These are phyloP conservation scores for Alfaro cultratus DNA, from an alignment of 2,797 vertebrate genomes.

Conservation along the genomic window DNA sequence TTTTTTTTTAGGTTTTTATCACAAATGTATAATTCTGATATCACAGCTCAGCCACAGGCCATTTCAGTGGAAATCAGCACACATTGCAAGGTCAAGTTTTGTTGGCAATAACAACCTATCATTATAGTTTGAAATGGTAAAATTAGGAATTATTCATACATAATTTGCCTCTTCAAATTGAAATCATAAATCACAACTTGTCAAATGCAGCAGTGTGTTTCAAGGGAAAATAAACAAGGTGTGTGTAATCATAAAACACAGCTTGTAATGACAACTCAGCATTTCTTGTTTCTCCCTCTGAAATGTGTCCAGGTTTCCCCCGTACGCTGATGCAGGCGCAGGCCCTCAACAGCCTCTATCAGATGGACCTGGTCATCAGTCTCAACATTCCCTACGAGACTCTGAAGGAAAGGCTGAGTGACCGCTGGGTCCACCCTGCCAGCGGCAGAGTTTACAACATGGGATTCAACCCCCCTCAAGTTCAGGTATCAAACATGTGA, in stretches of 20 bases:
- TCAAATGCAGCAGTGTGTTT: background rate
- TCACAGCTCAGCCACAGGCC: background rate
- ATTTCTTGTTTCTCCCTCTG: background rate
- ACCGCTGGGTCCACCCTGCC: slow-evolving; percentile 88
- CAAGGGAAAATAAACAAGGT: background rate
- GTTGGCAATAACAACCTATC: background rate
- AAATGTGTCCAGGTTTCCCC: slow-evolving; percentile 85
- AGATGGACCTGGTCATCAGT: slow-evolving; percentile 91
- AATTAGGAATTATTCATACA: background rate
- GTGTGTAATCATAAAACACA: background rate
- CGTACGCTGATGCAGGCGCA: slow-evolving; percentile 88
- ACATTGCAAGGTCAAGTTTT: background rate
- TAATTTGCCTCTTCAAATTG: background rate
- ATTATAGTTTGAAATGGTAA: background rate
- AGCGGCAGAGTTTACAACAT: slow-evolving; percentile 95
- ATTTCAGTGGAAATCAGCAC: background rate
- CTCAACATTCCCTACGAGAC: slow-evolving; percentile 94
- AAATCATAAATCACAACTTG: background rate
- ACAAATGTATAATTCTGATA: background rate
- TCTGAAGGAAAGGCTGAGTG: slow-evolving; percentile 89
- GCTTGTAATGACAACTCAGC: background rate
- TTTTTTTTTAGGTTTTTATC: background rate
- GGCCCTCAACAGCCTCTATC: slow-evolving; percentile 86
- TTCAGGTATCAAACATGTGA: slow-evolving; percentile 73
- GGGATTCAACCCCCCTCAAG: slow-evolving; percentile 91